Base-by-base conservation (phyloP, 2,113 vertebrate genomes). In the Haliaeetus leucogaster region DNA sequence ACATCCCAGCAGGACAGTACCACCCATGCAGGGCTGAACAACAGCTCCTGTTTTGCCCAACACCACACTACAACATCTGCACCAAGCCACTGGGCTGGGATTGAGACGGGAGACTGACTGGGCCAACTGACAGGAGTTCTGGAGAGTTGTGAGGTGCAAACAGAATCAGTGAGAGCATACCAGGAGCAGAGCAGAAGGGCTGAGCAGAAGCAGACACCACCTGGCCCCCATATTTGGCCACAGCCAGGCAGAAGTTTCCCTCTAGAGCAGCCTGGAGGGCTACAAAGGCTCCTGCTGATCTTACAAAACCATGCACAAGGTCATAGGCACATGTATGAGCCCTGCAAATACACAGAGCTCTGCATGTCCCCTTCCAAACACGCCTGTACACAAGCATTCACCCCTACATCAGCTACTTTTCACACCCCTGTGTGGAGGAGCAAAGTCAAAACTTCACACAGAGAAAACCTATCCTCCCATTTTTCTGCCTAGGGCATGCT, bases 51-150 rank as follows among this genome's bases (percentile, higher is more conserved):
- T 58, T 84, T 63, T 77, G 36, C 30, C 43, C 21, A 20, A 1
- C 5, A 59, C 14, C 1, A 0, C 25, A 71, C 21, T 22, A 47
- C 4, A 2, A 40, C 18, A 36, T 3, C 18, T 1, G 3, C 38
- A 80, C 13, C 13, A 32, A 80, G 27, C 5, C 40, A 18, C 14
- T 1, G 2, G 48, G 8, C 40, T 78, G 23, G 13, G 7, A 47
- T 6, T 27, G 34, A 59, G 30, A n/a, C 0, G 5, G 47, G 19
- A 85, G 2, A 20, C 16, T 71, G 19, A 32, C n/a, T 48, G 32
- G 12, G 5, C 14, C 13, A 63, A 16, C 4, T 20, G 32, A 7
- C 22, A 63, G 40, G 38, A 67, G 11, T 30, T 81, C 50, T 55
- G 34, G 30, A 63, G n/a, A 50, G 20, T 1, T 48, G 7, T 5